phyloP scores from a whole-genome alignment of 2,113 vertebrate species.

The Hippocampus mohnikei region DNA sequence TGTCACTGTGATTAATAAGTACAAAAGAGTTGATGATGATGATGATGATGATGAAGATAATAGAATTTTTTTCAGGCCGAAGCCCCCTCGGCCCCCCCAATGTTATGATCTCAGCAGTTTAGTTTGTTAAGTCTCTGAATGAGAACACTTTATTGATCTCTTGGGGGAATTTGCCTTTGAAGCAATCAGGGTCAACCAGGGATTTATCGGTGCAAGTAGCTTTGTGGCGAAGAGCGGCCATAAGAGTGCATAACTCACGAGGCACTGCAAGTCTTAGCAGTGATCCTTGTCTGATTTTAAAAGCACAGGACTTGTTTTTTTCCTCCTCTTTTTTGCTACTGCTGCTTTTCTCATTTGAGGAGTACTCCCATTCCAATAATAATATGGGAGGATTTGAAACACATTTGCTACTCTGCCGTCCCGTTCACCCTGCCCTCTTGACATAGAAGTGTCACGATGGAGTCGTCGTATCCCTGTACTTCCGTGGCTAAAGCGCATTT shows the following conservation, averaged over 20 bases:
- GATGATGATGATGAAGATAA: not conserved
- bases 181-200: conserved; percentile 2
- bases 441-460: not conserved
- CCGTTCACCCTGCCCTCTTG: not conserved
- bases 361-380: not conserved
- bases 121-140: not conserved
- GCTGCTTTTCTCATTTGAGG: not conserved
- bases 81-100: not conserved
- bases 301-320: not conserved
- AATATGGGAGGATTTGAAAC: not conserved
- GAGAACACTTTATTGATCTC: not conserved
- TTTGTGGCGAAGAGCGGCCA: not conserved
- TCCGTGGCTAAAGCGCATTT: not conserved
- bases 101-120: not conserved
- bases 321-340: not conserved
- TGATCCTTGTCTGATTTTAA: not conserved
- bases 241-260: not conserved
- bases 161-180: conserved; percentile 1
- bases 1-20: not conserved
- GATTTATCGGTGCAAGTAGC: not conserved
- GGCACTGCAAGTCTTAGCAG: not conserved
- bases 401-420: not conserved
- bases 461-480: not conserved
- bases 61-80: not conserved
- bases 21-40: not conserved